Evolutionary conservation across 2,797 vertebrate genomes (phyloP).

Genomic region (Sebastiscus tertius): DNA sequence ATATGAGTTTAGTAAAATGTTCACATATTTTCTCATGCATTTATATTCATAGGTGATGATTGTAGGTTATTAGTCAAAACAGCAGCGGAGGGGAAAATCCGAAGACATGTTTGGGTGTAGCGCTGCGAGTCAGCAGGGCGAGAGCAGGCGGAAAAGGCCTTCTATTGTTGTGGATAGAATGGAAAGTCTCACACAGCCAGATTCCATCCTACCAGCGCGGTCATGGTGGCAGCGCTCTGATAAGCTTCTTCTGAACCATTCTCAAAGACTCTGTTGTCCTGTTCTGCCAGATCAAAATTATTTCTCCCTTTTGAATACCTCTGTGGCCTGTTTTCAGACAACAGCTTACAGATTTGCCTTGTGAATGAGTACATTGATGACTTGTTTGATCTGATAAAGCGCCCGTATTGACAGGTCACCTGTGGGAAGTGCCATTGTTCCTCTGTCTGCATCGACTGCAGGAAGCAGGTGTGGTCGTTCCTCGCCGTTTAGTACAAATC

Average conservation of each 20-base stretch:
- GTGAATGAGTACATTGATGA: slow-evolving; percentile 41
- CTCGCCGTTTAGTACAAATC: background rate
- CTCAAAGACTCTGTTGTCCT: slow-evolving; percentile 73
- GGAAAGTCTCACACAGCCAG: slow-evolving; percentile 65
- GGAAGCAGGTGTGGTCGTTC: slow-evolving; percentile 31
- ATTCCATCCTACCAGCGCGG: slow-evolving; percentile 70
- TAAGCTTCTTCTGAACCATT: slow-evolving; percentile 53
- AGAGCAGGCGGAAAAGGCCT: slow-evolving; percentile 63
- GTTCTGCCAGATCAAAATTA: slow-evolving; percentile 36
- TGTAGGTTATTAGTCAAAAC: slow-evolving; percentile 3
- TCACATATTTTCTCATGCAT: background rate
- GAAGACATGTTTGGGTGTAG: slow-evolving; percentile 33
- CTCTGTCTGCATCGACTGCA: background rate
- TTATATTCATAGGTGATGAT: slow-evolving; percentile 22
- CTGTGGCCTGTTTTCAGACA: slow-evolving; percentile 41
- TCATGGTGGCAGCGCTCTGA: slow-evolving; percentile 59
- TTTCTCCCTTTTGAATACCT: slow-evolving; percentile 49
- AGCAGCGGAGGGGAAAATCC: slow-evolving; percentile 18
- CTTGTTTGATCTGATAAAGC: slow-evolving; percentile 40
- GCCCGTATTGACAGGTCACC: slow-evolving; percentile 27
- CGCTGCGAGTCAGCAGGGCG: slow-evolving; percentile 39
- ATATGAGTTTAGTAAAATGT: background rate
- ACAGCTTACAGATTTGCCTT: slow-evolving; percentile 42
- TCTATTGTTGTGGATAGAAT: slow-evolving; percentile 75
- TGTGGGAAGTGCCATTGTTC: slow-evolving; percentile 29